Conservation (phyloP, 2,113 vertebrate species). For the Anoplopoma fimbria region DNA sequence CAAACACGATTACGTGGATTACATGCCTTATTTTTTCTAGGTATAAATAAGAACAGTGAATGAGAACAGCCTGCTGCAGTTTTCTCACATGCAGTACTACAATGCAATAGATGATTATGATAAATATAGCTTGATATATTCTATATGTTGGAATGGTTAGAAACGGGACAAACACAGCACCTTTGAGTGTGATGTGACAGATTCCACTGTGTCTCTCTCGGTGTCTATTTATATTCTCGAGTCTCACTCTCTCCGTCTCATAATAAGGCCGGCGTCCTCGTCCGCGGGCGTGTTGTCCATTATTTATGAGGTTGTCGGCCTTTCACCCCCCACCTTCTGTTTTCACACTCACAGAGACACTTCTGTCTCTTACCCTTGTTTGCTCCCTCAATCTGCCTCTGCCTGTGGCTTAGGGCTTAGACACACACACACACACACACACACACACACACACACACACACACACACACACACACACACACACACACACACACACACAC, state of each 20-base stretch:
- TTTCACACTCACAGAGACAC: conserved; percentile 34
- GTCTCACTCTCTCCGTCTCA: not conserved
- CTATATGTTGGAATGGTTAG: not conserved
- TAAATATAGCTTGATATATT: not conserved
- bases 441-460: conserved; percentile 32
- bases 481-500: conserved; percentile 44
- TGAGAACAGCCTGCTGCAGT: no score
- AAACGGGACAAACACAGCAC: no score
- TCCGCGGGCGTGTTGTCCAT: conserved; percentile 22
- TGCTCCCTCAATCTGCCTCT: conserved; percentile 54
- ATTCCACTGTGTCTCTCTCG: not conserved
- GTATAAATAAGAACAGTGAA: no score
- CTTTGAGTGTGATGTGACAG: not conserved
- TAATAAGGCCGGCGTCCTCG: conserved; percentile 15
- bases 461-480: conserved; percentile 21
- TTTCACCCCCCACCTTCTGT: not conserved
- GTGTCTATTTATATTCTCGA: not conserved
- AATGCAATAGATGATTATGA: not conserved
- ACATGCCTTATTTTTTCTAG: not conserved
- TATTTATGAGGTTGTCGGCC: conserved; percentile 45
- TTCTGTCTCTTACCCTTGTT: conserved; percentile 57
- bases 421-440: conserved; percentile 32
- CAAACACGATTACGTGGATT: no score
- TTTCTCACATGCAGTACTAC: no score
- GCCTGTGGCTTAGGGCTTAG: conserved; percentile 34